phyloP scores from a whole-genome alignment of 2,113 vertebrate genomes.

The Pardalotus punctatus region DNA sequence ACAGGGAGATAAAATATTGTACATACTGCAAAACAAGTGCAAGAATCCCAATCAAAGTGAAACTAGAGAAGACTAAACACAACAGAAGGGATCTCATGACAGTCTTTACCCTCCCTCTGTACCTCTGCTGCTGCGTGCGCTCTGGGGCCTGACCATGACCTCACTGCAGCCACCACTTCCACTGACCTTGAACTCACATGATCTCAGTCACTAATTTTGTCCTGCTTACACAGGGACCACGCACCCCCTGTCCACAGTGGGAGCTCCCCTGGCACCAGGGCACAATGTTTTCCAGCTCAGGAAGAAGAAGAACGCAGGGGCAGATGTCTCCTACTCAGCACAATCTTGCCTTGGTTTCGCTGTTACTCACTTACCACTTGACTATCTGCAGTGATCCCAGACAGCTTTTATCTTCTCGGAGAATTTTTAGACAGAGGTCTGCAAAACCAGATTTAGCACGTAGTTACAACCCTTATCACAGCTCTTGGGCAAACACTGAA shows the following conservation, averaged over 20 bases:
- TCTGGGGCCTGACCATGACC: conserved; percentile 2
- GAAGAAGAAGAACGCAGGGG: not conserved
- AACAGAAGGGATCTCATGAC: not conserved
- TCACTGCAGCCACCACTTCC: not conserved
- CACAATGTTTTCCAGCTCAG: not conserved
- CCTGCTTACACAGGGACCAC: not conserved
- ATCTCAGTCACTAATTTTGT: conserved; percentile 7
- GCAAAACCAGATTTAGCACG: conserved; percentile 63
- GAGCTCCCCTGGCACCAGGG: not conserved
- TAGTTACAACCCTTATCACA: conserved; percentile 25
- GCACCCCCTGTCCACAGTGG: not conserved
- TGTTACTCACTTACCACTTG: conserved; percentile 76
- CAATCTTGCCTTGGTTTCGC: conserved; percentile 36
- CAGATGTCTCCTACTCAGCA: conserved; percentile 40
- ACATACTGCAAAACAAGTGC: not conserved
- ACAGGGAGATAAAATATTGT: not conserved
- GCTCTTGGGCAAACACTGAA: conserved; percentile 9
- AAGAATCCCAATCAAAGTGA: not conserved
- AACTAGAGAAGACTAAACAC: not conserved
- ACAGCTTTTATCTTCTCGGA: conserved; percentile 76
- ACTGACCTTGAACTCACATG: not conserved
- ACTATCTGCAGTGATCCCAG: conserved; percentile 75
- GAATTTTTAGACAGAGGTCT: conserved; percentile 78
- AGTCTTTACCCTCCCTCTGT: not conserved
- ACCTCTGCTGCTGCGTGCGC: not conserved